Conservation (phyloP, 2,797 vertebrate genomes). For the Coranthus polyacanthus region DNA sequence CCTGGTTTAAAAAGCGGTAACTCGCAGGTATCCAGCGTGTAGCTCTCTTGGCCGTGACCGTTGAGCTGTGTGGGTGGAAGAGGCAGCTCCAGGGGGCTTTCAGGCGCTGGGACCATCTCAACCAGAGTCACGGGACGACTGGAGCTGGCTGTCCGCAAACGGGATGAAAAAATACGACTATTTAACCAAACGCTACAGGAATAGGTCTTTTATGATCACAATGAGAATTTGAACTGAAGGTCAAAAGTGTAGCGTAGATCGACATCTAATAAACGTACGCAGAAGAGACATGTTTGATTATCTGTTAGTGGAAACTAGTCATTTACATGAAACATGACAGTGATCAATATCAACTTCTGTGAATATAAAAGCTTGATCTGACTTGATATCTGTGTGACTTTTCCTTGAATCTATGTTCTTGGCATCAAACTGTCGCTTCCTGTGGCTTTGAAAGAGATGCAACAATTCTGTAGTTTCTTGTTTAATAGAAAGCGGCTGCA, state of each 20-base stretch:
- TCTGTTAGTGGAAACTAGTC: no score
- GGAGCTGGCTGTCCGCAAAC: slow-evolving; percentile 25
- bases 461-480: no score
- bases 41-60: slow-evolving; percentile 56
- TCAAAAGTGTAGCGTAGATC: neutral
- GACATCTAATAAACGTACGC: no score
- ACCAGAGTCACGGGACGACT: neutral
- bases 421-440: no score
- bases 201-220: neutral
- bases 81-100: slow-evolving; percentile 6
- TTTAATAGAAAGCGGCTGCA: no score
- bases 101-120: neutral
- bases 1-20: slow-evolving; percentile 38
- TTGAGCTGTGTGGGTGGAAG: slow-evolving; percentile 11
- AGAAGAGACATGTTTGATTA: no score
- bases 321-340: no score
- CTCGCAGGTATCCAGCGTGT: neutral
- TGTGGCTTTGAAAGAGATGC: no score
- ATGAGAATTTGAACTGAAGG: neutral
- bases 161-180: neutral
- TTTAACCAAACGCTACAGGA: neutral
- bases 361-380: no score
- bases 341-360: no score
- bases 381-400: no score
- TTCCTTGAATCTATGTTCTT: no score